These are phyloP conservation scores for Chiloscyllium punctatum DNA, from an alignment of 2,797 vertebrate genomes.

Conservation along the genomic window DNA sequence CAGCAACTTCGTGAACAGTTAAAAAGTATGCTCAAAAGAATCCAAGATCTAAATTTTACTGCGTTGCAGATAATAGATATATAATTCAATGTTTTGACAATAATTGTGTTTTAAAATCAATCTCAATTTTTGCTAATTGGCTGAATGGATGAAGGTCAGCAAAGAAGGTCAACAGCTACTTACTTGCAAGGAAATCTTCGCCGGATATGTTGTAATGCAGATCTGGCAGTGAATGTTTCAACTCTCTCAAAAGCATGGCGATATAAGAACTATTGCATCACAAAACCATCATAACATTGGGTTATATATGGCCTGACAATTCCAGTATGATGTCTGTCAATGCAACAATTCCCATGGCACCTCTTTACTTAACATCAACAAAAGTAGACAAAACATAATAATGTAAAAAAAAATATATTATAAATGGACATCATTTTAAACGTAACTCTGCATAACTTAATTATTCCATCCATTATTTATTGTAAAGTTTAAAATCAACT, in stretches of 20 bases:
- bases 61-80: background rate
- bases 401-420: background rate
- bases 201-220: background rate
- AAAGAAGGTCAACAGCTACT: background rate
- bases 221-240: background rate
- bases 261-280: background rate
- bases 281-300: background rate
- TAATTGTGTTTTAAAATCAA: background rate
- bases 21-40: background rate
- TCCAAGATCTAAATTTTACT: background rate
- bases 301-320: background rate
- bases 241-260: background rate
- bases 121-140: background rate
- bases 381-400: background rate
- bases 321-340: background rate
- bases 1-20: background rate
- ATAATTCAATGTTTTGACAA: background rate
- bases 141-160: background rate
- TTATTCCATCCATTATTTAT: background rate
- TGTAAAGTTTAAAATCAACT: background rate
- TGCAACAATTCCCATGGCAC: background rate
- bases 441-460: background rate
- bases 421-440: conserved; percentile 1
- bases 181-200: background rate
- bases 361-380: background rate